Evolutionary conservation across 2,888 invertebrate genomes (phyloP).

Genomic region (Sminthurinus aureus): DNA sequence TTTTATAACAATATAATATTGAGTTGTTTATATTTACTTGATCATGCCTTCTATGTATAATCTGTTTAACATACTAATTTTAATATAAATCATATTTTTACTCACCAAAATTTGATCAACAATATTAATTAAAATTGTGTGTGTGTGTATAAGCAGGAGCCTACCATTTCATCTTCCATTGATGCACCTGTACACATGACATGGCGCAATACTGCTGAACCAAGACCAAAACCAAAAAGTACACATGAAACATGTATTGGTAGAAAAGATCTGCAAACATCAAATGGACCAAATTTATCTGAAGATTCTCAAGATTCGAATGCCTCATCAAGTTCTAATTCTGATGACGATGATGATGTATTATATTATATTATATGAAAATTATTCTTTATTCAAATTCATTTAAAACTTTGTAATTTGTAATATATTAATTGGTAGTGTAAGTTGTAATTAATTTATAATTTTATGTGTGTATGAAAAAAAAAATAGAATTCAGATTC

Average conservation of each 20-base stretch:
- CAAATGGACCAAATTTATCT: slow-evolving; percentile 52
- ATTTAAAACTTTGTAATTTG: background rate
- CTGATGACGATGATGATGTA: slow-evolving; percentile 33
- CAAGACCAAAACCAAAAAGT: slow-evolving; percentile 45
- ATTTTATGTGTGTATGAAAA: background rate
- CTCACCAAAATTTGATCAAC: no score
- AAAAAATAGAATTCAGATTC: slow-evolving; percentile 65
- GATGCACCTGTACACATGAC: slow-evolving; percentile 50
- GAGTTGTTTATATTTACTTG: background rate
- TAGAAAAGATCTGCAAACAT: slow-evolving; percentile 50
- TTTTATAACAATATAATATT: slow-evolving; percentile 45
- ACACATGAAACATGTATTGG: background rate
- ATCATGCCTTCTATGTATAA: no score
- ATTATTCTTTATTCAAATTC: background rate
- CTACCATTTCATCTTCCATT: slow-evolving; percentile 9
- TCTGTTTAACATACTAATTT: no score
- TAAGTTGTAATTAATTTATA: background rate
- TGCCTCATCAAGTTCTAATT: slow-evolving; percentile 40
- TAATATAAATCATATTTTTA: background rate
- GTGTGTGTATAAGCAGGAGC: slow-evolving; percentile 20
- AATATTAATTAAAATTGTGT: no score
- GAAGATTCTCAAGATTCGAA: slow-evolving; percentile 56
- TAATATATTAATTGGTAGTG: background rate
- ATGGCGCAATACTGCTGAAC: slow-evolving; percentile 53
- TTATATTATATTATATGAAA: background rate